These are phyloP conservation scores for Sisor rabdophorus DNA, from an alignment of 2,113 vertebrate genomes.

Conservation along the genomic window DNA sequence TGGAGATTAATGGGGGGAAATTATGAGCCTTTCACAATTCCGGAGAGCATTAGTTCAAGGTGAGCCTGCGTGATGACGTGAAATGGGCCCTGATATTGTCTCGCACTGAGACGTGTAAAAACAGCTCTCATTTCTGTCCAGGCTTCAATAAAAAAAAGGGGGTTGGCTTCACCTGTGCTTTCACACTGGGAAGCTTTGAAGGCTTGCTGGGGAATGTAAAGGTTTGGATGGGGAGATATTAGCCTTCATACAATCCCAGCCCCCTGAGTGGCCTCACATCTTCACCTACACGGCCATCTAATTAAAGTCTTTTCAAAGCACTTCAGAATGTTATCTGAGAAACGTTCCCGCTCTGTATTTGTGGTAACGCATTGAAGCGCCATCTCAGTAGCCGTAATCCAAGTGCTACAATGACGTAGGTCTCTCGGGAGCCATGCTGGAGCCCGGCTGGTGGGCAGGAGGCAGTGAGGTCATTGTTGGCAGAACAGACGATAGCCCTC, in stretches of 20 bases:
- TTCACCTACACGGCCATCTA: conserved; percentile 8
- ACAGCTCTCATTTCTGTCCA: conserved; percentile 40
- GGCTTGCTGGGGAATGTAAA: conserved; percentile 31
- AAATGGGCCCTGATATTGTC: conserved; percentile 49
- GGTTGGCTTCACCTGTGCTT: conserved; percentile 30
- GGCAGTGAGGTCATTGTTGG: conserved; percentile 48
- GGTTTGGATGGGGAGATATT: conserved; percentile 27
- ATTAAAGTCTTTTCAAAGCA: not conserved
- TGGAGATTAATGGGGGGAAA: conserved; percentile 48
- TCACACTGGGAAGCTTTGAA: conserved; percentile 40
- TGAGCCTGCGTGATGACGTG: conserved; percentile 46
- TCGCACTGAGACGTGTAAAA: conserved; percentile 43
- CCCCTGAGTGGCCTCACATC: conserved; percentile 10
- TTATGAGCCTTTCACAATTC: conserved; percentile 49
- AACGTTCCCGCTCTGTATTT: conserved; percentile 23
- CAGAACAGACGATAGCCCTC: conserved; percentile 35
- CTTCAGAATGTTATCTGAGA: conserved; percentile 24
- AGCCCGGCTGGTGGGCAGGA: conserved; percentile 37
- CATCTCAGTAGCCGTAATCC: conserved; percentile 27
- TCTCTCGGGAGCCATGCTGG: conserved; percentile 40
- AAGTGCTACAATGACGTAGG: conserved; percentile 30
- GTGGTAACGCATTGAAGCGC: conserved; percentile 16
- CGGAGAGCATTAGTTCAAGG: conserved; percentile 49
- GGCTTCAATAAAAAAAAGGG: conserved; percentile 45
- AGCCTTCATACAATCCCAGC: conserved; percentile 29